These are phyloP conservation scores for Phrixothrix hirtus DNA, from an alignment of 2,888 invertebrate species.

Conservation along the genomic window DNA sequence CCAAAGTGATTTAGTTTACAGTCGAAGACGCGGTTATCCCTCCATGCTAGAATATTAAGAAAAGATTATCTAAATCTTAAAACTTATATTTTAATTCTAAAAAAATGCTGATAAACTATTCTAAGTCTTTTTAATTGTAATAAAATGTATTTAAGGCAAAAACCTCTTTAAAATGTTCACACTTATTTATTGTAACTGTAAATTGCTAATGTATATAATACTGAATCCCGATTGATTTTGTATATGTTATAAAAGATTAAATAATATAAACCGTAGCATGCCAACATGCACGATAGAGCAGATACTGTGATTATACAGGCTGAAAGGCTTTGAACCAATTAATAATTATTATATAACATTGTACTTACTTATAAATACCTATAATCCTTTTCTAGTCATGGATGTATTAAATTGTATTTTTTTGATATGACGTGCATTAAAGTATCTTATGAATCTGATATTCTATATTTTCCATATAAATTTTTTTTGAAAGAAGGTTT, in stretches of 20 bases:
- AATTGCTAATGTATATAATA: slow-evolving; percentile 23
- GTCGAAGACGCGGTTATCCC: too few relatives aligned
- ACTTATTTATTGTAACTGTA: neutral
- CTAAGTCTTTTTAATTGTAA: slow-evolving; percentile 2
- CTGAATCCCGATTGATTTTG: slow-evolving; percentile 5
- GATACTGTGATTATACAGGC: slow-evolving; percentile 48
- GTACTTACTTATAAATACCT: slow-evolving; percentile 15
- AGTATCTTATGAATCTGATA: neutral
- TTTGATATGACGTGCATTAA: slow-evolving; percentile 3
- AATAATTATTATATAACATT: slow-evolving; percentile 24
- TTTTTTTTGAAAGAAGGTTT: neutral
- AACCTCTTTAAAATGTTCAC: neutral
- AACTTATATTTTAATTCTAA: too few relatives aligned
- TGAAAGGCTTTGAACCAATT: slow-evolving; percentile 47
- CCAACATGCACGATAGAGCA: slow-evolving; percentile 47
- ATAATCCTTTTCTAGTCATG: slow-evolving; percentile 23
- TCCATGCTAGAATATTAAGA: too few relatives aligned
- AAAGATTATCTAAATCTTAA: too few relatives aligned
- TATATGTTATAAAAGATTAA: slow-evolving; percentile 20
- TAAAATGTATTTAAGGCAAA: neutral
- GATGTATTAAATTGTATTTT: slow-evolving; percentile 18
- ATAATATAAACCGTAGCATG: slow-evolving; percentile 35
- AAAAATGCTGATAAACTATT: too few relatives aligned
- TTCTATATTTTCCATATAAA: slow-evolving; percentile 16
- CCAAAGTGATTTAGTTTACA: too few relatives aligned